These are phyloP conservation scores for Drosophila trapezifrons DNA, from an alignment of 1,140 invertebrate genomes.

Conservation along the genomic window DNA sequence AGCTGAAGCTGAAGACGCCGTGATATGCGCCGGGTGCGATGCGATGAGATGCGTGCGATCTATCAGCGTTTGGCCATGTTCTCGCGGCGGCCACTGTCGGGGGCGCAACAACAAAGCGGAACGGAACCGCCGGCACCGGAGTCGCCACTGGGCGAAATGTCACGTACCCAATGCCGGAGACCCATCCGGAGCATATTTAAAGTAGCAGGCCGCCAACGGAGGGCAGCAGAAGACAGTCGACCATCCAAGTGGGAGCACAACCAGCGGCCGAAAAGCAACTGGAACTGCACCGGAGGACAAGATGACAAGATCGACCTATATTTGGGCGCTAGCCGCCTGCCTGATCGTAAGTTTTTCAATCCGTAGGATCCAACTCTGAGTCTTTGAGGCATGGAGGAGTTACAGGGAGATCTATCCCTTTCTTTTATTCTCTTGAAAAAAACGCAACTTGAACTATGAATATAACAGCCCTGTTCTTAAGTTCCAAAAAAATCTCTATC, in stretches of 20 bases:
- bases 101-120: slow-evolving; percentile 47
- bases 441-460: neutral
- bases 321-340: slow-evolving; percentile 76
- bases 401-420: no score
- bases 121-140: slow-evolving; percentile 53
- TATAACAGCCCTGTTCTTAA: neutral
- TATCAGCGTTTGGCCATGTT: slow-evolving; percentile 75
- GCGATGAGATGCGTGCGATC: slow-evolving; percentile 65
- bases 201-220: slow-evolving; percentile 60
- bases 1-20: slow-evolving; percentile 40
- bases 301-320: slow-evolving; percentile 76
- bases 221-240: slow-evolving; percentile 76
- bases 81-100: slow-evolving; percentile 35
- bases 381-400: neutral
- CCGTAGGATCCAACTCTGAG: neutral
- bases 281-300: slow-evolving; percentile 64
- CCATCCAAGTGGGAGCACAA: slow-evolving; percentile 66
- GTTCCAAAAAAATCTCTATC: neutral
- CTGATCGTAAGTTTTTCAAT: slow-evolving; percentile 73
- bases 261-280: slow-evolving; percentile 48
- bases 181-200: slow-evolving; percentile 76
- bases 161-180: slow-evolving; percentile 62
- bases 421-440: neutral
- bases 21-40: slow-evolving; percentile 61
- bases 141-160: slow-evolving; percentile 62